Evolutionary conservation across 2,888 invertebrate genomes (phyloP).

Genomic region (Gastrophysa polygoni): DNA sequence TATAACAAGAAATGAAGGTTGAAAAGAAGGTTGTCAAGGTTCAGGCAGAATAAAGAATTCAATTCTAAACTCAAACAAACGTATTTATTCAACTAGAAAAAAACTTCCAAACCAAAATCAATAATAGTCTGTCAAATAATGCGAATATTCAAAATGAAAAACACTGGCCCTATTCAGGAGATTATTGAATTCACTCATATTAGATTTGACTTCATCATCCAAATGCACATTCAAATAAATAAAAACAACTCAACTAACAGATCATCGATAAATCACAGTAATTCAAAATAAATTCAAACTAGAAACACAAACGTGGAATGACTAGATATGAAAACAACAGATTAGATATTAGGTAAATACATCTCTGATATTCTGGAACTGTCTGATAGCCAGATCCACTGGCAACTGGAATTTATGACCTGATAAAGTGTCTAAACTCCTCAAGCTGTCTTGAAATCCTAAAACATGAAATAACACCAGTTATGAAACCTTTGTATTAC

Average conservation of each 20-base stretch:
- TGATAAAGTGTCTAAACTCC: slow-evolving; percentile 86
- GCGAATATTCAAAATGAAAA: no score
- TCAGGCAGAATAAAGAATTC: no score
- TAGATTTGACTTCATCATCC: neutral
- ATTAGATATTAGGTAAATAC: slow-evolving; percentile 73
- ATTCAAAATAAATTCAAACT: slow-evolving; percentile 18
- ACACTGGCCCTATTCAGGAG: no score
- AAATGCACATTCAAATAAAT: neutral
- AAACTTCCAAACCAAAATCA: no score
- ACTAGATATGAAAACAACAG: slow-evolving; percentile 22
- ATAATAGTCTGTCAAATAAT: no score
- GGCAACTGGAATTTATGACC: slow-evolving; percentile 90
- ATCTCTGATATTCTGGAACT: slow-evolving; percentile 97
- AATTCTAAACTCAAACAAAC: no score
- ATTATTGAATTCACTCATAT: no score
- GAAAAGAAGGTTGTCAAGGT: no score
- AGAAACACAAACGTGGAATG: slow-evolving; percentile 20
- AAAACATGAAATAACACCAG: slow-evolving; percentile 31
- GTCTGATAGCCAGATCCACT: slow-evolving; percentile 93
- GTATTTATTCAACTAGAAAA: no score
- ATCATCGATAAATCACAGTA: slow-evolving; percentile 24
- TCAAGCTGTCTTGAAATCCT: slow-evolving; percentile 95
- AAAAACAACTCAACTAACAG: slow-evolving; percentile 6
- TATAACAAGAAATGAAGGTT: no score
- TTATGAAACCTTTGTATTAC: neutral